Evolutionary conservation across 2,797 vertebrate genomes (phyloP).

Genomic region (Gambusia yucatana): DNA sequence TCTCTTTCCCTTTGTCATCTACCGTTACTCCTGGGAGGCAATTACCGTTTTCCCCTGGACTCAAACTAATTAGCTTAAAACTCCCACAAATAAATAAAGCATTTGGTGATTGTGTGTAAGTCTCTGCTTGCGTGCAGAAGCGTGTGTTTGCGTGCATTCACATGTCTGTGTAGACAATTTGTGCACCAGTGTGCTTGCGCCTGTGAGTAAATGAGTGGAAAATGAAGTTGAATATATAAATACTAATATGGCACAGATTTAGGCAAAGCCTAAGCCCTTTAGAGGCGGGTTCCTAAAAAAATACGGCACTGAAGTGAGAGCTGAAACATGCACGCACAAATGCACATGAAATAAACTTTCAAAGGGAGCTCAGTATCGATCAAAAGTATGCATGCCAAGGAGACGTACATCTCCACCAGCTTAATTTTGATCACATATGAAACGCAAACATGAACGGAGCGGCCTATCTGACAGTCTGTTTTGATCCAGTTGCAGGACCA

Average conservation of each 20-base stretch:
- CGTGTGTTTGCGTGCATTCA: not conserved
- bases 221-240: conserved; percentile 75
- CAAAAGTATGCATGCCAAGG: conserved; percentile 24
- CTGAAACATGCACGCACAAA: not conserved
- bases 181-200: conserved; percentile 43
- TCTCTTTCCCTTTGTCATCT: conserved; percentile 64
- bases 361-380: conserved; percentile 38
- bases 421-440: conserved; percentile 60
- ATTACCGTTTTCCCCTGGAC: conserved; percentile 83
- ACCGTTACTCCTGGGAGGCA: conserved; percentile 80
- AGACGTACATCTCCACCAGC: conserved; percentile 46
- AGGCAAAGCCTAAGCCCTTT: conserved; percentile 47
- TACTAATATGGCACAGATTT: conserved; percentile 74
- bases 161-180: conserved; percentile 13
- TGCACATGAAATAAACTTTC: conserved; percentile 12
- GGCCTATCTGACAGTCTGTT: conserved; percentile 56
- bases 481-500: conserved; percentile 44
- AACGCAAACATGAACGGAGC: conserved; percentile 27
- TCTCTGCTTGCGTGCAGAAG: conserved; percentile 10
- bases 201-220: conserved; percentile 61
- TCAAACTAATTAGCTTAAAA: conserved; percentile 84
- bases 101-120: conserved; percentile 47
- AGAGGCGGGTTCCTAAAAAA: conserved; percentile 20
- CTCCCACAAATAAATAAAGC: conserved; percentile 81
- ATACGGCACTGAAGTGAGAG: conserved; percentile 20